Conservation (phyloP, 2,888 invertebrate species). For the Mythimna pallens region DNA sequence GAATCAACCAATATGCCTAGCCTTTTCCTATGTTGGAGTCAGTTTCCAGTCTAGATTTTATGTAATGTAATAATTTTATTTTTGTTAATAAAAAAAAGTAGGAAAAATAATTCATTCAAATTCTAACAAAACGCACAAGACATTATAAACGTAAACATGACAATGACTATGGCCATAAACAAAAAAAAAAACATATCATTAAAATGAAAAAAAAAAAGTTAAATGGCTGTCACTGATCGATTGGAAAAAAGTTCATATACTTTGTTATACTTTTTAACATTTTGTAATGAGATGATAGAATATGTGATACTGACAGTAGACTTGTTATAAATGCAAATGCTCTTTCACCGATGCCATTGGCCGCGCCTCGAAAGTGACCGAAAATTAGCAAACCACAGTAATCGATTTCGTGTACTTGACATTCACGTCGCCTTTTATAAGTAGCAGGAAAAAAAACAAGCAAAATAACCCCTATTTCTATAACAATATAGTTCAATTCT, state of each 20-base stretch:
- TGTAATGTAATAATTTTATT: neutral
- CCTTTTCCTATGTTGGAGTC: no score
- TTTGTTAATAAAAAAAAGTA: neutral
- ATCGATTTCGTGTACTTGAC: constrained; percentile 89
- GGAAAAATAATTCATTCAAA: neutral
- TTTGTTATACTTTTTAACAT: constrained; percentile 12
- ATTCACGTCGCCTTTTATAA: constrained; percentile 76
- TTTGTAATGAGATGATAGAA: neutral
- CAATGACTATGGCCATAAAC: neutral
- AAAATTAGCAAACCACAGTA: constrained; percentile 78
- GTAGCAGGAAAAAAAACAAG: constrained; percentile 46
- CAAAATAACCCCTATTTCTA: constrained; percentile 64
- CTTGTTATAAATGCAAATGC: constrained; percentile 70
- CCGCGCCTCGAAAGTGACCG: constrained; percentile 83
- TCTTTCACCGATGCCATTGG: constrained; percentile 76
- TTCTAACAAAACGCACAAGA: neutral
- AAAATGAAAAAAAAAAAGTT: neutral
- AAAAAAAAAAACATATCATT: neutral
- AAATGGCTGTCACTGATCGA: neutral
- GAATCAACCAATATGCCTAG: constrained; percentile 26
- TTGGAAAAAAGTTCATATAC: neutral
- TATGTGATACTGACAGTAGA: constrained; percentile 16
- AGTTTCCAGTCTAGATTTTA: no score
- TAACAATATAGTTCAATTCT: constrained; percentile 65
- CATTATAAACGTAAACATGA: neutral